Evolutionary conservation across 2,113 vertebrate genomes (phyloP).

Genomic region (Corvus cornix): DNA sequence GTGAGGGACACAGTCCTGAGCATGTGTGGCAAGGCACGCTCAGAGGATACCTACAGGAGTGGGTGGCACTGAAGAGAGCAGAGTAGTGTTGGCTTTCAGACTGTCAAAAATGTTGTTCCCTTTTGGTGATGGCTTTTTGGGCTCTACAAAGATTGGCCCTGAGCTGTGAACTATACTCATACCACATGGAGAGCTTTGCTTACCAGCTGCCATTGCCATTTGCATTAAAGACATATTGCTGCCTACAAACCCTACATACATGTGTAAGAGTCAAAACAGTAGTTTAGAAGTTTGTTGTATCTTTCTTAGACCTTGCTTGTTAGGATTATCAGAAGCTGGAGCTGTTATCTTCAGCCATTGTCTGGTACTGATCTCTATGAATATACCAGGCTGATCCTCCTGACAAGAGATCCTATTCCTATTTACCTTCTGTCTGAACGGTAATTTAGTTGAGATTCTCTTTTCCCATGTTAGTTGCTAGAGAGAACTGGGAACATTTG

Average conservation of each 20-base stretch:
- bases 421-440: not conserved
- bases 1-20: not conserved
- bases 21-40: not conserved
- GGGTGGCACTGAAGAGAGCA: not conserved
- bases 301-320: not conserved
- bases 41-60: not conserved
- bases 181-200: not conserved
- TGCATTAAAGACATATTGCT: not conserved
- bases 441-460: not conserved
- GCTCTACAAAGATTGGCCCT: not conserved
- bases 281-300: not conserved
- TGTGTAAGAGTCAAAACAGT: not conserved
- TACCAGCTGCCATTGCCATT: not conserved
- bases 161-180: accelerated
- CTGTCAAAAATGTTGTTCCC: not conserved
- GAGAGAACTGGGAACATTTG: not conserved
- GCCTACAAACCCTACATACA: accelerated
- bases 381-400: not conserved
- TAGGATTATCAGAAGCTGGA: not conserved
- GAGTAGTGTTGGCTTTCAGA: not conserved
- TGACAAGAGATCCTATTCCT: not conserved
- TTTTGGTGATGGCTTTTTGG: not conserved
- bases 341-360: not conserved
- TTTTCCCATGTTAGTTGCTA: not conserved
- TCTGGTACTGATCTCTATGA: not conserved